These are phyloP conservation scores for Struthio camelus DNA, from an alignment of 2,113 vertebrate species.

Conservation along the genomic window DNA sequence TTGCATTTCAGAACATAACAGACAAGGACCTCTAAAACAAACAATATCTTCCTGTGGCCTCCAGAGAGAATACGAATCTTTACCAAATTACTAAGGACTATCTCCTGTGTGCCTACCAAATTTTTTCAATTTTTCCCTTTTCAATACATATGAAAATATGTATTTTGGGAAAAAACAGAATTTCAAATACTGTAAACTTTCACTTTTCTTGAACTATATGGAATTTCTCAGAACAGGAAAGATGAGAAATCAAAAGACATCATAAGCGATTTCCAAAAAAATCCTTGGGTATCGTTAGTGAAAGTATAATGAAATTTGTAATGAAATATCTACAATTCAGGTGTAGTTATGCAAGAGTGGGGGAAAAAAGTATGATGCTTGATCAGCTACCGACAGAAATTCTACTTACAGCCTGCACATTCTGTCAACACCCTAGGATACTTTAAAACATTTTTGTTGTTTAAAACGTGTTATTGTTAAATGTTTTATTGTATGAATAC, in stretches of 20 bases:
- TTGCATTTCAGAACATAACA: not conserved
- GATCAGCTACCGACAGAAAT: not conserved
- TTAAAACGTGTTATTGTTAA: too few species aligned
- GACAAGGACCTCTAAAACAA: too few species aligned
- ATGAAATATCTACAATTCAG: fast-evolving
- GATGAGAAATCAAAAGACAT: fast-evolving
- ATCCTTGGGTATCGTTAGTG: fast-evolving
- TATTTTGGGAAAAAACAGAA: not conserved
- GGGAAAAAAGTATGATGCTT: fast-evolving
- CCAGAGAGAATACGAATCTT: not conserved
- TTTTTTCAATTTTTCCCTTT: too few species aligned
- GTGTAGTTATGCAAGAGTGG: fast-evolving
- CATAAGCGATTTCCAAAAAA: too few species aligned
- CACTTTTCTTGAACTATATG: fast-evolving
- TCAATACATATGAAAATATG: fast-evolving
- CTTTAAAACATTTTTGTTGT: fast-evolving
- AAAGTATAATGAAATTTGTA: not conserved
- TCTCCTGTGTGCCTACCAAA: not conserved
- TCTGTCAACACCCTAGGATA: not conserved
- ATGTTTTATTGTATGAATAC: fast-evolving
- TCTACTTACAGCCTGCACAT: fast-evolving
- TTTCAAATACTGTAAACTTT: fast-evolving
- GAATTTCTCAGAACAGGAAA: fast-evolving
- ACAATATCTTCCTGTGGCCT: not conserved
- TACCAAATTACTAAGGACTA: not conserved